A percentile compares a stretch with the other conserved stretches of the same genome.
These are phyloP conservation scores for Mareca strepera DNA, from an alignment of 2,797 vertebrate genomes.

Conservation along the genomic window DNA sequence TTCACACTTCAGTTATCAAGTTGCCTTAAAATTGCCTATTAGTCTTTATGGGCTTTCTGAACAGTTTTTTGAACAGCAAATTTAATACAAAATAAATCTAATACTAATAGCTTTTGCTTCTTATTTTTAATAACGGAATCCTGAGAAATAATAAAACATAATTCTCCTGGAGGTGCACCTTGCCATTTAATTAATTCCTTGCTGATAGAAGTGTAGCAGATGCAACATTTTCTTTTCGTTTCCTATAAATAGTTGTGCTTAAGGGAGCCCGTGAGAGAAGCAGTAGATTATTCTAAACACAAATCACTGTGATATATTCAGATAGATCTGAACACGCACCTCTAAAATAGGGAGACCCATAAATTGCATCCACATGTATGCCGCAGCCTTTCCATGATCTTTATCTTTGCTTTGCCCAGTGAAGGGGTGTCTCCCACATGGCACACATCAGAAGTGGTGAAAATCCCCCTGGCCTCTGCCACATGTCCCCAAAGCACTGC, in stretches of 20 bases:
- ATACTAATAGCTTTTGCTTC: not conserved
- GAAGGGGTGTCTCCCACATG: rapidly evolving
- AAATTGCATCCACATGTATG: not conserved
- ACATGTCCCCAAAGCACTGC: rapidly evolving
- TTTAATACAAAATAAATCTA: slow-evolving; percentile 14
- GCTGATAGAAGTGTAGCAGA: not conserved
- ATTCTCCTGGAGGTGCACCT: not conserved
- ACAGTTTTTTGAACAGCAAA: slow-evolving; percentile 7
- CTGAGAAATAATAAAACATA: not conserved
- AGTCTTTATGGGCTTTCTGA: slow-evolving; percentile 23
- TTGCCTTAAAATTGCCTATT: slow-evolving; percentile 58
- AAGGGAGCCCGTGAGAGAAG: not conserved
- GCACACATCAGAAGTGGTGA: rapidly evolving
- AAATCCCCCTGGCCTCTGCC: not conserved
- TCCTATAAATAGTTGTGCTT: not conserved
- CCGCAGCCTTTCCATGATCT: not conserved
- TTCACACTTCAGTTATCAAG: slow-evolving; percentile 58
- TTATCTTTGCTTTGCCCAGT: rapidly evolving
- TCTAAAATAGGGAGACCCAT: not conserved
- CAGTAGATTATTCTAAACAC: not conserved
- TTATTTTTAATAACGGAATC: not conserved
- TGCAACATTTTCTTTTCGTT: not conserved
- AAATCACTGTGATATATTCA: not conserved
- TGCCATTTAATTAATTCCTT: not conserved
- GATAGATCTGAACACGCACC: too few relatives aligned